Evolutionary conservation across 1,140 invertebrate genomes (phyloP).

Genomic region (Panagrolaimus sp.): DNA sequence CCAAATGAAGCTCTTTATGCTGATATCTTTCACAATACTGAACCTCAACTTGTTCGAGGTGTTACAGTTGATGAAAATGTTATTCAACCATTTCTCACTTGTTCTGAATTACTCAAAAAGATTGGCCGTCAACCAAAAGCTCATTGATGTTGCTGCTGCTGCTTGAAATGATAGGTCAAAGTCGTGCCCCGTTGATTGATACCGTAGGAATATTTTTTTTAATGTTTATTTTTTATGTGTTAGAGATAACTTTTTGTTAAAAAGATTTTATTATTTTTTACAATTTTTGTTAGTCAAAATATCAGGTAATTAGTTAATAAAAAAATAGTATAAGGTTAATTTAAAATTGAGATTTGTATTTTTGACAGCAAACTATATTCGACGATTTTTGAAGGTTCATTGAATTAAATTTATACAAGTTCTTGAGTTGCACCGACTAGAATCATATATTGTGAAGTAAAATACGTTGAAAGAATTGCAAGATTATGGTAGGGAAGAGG

Average conservation of each 20-base stretch:
- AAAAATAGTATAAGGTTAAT: too few species aligned
- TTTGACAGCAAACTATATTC: too few species aligned
- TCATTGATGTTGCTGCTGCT: slow-evolving; percentile 24
- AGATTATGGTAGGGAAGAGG: slow-evolving; percentile 1
- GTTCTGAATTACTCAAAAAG: slow-evolving; percentile 41
- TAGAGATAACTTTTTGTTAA: too few species aligned
- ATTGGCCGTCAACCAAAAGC: slow-evolving; percentile 34
- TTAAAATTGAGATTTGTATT: too few species aligned
- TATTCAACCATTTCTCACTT: slow-evolving; percentile 49
- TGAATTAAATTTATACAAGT: background rate
- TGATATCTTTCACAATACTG: slow-evolving; percentile 74
- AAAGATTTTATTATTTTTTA: too few species aligned
- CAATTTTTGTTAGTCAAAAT: too few species aligned
- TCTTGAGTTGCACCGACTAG: background rate
- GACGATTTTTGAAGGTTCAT: too few species aligned
- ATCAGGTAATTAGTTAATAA: too few species aligned
- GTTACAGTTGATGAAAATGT: slow-evolving; percentile 60
- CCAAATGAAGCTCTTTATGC: slow-evolving; percentile 74
- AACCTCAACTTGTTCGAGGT: slow-evolving; percentile 69
- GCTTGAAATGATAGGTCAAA: background rate
- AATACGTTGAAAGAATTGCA: background rate
- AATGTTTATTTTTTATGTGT: too few species aligned
- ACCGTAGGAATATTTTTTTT: too few species aligned
- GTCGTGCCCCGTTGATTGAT: too few species aligned
- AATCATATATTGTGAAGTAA: background rate